Conservation (phyloP, 30 jellyfish, hydroid and myxozoan species). For the Rhopilema esculentum region DNA sequence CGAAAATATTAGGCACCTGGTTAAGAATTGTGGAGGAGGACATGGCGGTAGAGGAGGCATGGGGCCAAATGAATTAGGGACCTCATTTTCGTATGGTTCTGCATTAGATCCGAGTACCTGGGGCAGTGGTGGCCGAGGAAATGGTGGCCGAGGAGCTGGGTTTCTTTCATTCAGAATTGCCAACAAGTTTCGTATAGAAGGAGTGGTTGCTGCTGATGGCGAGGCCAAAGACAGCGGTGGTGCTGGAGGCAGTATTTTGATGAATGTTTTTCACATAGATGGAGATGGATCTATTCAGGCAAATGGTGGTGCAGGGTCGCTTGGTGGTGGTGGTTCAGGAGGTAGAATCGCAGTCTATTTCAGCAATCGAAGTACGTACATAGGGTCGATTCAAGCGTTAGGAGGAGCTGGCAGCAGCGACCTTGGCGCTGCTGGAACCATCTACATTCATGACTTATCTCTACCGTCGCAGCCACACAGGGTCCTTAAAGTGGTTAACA, state of each 20-base stretch:
- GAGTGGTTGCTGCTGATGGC: constrained; percentile 58
- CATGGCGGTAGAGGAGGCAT: constrained; percentile 79
- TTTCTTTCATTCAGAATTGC: constrained; percentile 21
- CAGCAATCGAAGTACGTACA: constrained; percentile 62
- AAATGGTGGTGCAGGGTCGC: constrained; percentile 61
- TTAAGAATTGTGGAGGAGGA: constrained; percentile 55
- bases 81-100: constrained; percentile 69
- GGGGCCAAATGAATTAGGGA: constrained; percentile 58
- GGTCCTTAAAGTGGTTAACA: constrained; percentile 44
- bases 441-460: constrained; percentile 47
- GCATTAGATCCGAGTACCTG: constrained; percentile 50
- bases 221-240: constrained; percentile 60
- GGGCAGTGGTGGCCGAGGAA: constrained; percentile 76
- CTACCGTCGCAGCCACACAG: constrained; percentile 47
- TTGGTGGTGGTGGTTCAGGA: constrained; percentile 80
- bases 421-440: constrained; percentile 80
- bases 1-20: constrained; percentile 31
- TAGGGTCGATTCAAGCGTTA: constrained; percentile 47
- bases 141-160: constrained; percentile 75
- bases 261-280: constrained; percentile 36
- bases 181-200: constrained; percentile 62
- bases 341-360: constrained; percentile 64
- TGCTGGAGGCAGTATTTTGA: constrained; percentile 67
- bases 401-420: constrained; percentile 63
- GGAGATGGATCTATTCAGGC: constrained; percentile 70